Conservation (phyloP, 2,113 vertebrate species). For the Poeciliopsis occidentalis region DNA sequence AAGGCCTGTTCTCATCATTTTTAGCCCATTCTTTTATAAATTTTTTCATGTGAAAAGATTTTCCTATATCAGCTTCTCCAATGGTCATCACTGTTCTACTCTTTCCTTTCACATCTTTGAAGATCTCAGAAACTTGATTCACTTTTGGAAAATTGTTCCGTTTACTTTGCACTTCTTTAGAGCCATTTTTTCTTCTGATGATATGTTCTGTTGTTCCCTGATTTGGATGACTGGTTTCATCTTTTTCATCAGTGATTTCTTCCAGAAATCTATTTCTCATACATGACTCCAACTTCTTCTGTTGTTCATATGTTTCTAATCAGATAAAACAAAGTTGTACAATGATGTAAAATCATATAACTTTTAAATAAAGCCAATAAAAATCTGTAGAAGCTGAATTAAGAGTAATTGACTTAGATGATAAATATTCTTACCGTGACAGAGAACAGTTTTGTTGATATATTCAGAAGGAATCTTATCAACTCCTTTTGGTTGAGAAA, state of each 20-base stretch:
- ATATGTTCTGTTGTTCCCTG: background rate
- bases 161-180: background rate
- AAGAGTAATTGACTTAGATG: too few species aligned
- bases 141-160: background rate
- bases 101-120: background rate
- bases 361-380: too few species aligned
- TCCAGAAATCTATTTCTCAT: background rate
- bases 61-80: background rate
- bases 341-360: background rate
- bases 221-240: background rate
- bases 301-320: background rate
- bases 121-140: background rate
- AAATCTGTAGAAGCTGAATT: too few species aligned
- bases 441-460: conserved; percentile 28
- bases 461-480: conserved; percentile 17
- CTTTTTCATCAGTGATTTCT: background rate
- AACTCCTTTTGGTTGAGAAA: conserved; percentile 24
- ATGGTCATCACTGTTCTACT: background rate
- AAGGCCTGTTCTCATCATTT: background rate
- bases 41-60: background rate
- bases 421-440: conserved; percentile 32
- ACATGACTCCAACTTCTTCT: background rate
- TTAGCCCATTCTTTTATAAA: background rate
- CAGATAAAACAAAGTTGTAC: background rate
- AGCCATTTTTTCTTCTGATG: background rate